Conservation (phyloP, 2,113 vertebrate species). For the Channa maculata region DNA sequence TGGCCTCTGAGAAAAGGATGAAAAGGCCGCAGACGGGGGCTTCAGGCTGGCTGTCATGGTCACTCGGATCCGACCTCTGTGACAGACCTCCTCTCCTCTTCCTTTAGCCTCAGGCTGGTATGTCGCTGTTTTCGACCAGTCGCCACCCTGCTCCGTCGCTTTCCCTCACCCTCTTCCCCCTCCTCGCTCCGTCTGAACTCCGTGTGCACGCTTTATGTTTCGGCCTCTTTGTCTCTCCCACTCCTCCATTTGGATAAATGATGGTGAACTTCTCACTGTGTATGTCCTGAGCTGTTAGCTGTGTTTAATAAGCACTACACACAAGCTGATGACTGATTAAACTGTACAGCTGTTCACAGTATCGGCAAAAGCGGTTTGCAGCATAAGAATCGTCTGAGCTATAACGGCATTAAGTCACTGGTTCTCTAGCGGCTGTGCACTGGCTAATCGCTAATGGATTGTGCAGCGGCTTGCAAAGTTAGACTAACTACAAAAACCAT, state of each 20-base stretch:
- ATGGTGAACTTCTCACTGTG: slow-evolving; percentile 14
- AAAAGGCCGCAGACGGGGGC: slow-evolving; percentile 1
- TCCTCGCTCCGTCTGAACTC: neutral
- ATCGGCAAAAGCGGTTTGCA: neutral
- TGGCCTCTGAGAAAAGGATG: neutral
- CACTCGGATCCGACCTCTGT: slow-evolving; percentile 46
- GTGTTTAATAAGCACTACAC: neutral
- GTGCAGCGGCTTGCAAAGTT: no score
- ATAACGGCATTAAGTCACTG: no score
- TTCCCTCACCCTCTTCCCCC: slow-evolving; percentile 22
- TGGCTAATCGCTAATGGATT: no score
- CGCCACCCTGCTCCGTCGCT: slow-evolving; percentile 30
- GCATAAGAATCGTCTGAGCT: no score
- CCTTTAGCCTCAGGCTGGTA: slow-evolving; percentile 48
- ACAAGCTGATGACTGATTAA: neutral
- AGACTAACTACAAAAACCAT: no score
- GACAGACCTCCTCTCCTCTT: slow-evolving; percentile 50
- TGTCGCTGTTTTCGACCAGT: slow-evolving; percentile 17
- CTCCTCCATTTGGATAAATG: slow-evolving; percentile 19
- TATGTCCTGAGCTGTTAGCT: neutral
- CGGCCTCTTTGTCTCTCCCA: slow-evolving; percentile 10
- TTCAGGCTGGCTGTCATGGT: slow-evolving; percentile 28
- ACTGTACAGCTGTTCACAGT: neutral
- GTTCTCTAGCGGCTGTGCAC: no score
- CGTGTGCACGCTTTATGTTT: slow-evolving; percentile 33